Evolutionary conservation across 1,140 invertebrate species (phyloP).

Genomic region (Paralvinella palmiformis): DNA sequence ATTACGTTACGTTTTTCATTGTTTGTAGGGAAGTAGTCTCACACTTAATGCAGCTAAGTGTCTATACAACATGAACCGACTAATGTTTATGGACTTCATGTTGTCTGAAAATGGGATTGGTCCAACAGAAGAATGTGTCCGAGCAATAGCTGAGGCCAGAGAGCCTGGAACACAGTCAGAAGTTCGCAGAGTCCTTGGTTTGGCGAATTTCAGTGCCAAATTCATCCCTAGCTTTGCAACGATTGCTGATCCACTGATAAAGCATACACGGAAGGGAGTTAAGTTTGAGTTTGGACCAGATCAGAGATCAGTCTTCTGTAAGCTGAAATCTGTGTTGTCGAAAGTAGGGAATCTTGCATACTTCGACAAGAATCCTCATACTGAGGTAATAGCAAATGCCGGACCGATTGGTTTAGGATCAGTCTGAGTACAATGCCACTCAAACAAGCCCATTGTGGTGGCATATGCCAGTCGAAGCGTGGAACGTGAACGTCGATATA

Average conservation of each 20-base stretch:
- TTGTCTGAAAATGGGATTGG: neutral
- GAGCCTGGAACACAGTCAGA: no score
- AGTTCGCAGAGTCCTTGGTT: no score
- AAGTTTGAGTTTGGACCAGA: no score
- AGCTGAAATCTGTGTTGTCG: neutral
- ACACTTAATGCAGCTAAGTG: conserved; percentile 1
- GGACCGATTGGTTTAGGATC: neutral
- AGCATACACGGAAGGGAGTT: no score
- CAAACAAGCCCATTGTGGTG: no score
- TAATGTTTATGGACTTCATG: neutral
- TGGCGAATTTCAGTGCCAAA: no score
- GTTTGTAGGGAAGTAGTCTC: neutral
- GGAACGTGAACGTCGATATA: conserved; percentile 32
- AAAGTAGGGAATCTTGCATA: neutral
- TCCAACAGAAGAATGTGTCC: conserved; percentile 4
- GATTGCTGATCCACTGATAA: no score
- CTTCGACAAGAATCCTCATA: neutral
- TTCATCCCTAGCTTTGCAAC: no score
- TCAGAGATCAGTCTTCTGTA: no score
- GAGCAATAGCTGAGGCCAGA: no score
- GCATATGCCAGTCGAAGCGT: conserved; percentile 23
- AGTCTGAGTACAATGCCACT: neutral
- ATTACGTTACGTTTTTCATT: neutral
- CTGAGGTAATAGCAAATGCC: neutral
- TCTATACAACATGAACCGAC: neutral